phyloP scores from a whole-genome alignment of 2,113 vertebrate species.

The Petrocephalus microphthalmus region DNA sequence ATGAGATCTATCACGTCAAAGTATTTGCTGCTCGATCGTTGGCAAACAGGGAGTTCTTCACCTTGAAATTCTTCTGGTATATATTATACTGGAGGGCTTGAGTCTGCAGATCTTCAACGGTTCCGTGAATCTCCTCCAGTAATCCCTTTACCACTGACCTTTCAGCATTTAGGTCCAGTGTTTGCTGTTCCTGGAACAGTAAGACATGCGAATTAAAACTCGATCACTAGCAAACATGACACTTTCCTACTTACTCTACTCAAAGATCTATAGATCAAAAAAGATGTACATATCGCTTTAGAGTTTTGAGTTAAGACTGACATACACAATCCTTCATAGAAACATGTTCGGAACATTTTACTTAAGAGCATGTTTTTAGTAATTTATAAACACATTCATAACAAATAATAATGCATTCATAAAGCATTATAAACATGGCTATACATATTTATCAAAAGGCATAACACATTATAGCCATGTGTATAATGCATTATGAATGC shows the following conservation, averaged over 20 bases:
- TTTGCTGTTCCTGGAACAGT: conserved; percentile 63
- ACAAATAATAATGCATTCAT: no score
- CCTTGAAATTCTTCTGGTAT: conserved; percentile 80
- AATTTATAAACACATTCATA: no score
- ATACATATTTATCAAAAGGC: no score
- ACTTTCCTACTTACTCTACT: not conserved
- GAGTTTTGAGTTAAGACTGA: not conserved
- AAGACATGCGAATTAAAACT: not conserved
- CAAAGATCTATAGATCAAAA: not conserved
- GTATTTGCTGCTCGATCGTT: not conserved
- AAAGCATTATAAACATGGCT: no score
- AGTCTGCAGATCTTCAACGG: conserved; percentile 69
- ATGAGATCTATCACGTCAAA: not conserved
- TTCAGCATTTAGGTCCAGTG: conserved; percentile 68
- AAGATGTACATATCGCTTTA: not conserved
- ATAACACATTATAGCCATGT: no score
- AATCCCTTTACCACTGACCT: conserved; percentile 52
- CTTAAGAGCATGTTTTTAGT: no score
- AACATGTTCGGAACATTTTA: not conserved
- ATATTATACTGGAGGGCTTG: conserved; percentile 67
- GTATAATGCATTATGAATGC: no score
- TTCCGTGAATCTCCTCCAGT: conserved; percentile 58
- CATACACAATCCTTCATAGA: not conserved
- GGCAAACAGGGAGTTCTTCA: conserved; percentile 34
- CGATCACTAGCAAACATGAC: not conserved